phyloP scores from a whole-genome alignment of 2,113 vertebrate genomes.

The Lepidiolamprologus cunningtoni region DNA sequence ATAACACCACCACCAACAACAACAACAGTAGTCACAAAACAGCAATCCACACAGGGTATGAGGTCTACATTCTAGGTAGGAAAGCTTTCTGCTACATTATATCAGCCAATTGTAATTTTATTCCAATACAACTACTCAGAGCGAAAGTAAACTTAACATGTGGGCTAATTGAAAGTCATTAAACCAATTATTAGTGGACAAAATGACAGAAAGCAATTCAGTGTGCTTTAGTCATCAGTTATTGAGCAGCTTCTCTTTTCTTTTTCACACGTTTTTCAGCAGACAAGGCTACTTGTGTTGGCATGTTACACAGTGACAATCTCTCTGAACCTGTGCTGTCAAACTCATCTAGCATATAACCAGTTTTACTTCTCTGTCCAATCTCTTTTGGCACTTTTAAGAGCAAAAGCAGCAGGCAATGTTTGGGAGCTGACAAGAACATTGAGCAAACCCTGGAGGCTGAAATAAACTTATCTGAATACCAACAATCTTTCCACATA shows the following conservation, averaged over 20 bases:
- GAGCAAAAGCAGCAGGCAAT: neutral
- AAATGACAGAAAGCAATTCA: neutral
- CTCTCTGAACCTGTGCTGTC: neutral
- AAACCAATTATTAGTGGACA: neutral
- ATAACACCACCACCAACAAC: rapidly evolving
- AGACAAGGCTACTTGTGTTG: neutral
- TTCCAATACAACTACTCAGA: neutral
- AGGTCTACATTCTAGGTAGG: neutral
- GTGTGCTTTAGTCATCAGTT: neutral
- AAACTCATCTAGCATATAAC: neutral
- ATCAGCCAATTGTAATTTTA: neutral
- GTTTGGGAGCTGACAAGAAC: neutral
- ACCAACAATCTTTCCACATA: constrained; percentile 14
- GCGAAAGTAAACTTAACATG: neutral
- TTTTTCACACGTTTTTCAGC: neutral
- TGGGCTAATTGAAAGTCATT: neutral
- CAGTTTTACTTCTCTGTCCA: neutral
- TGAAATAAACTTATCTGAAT: neutral
- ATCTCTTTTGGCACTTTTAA: neutral
- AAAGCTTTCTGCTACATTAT: neutral
- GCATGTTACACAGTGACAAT: neutral
- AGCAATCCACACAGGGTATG: neutral
- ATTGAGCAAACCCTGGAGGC: neutral
- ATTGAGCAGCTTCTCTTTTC: constrained; percentile 5
- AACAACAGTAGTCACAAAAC: neutral